Conservation (phyloP, 2,888 invertebrate genomes). For the Mesopsocus fuscifrons region DNA sequence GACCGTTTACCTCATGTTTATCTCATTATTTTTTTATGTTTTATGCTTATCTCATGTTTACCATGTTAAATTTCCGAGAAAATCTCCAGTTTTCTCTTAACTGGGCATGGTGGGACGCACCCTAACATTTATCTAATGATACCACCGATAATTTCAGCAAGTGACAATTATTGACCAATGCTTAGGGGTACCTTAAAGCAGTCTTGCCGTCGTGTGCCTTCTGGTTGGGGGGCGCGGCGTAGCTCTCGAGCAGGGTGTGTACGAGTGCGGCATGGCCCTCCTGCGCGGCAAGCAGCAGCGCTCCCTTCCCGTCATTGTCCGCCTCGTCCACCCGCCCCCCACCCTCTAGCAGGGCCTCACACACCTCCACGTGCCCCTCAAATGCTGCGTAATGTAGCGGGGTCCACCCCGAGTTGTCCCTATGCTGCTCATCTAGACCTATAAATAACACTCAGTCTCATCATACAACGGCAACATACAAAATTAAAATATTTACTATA, state of each 20-base stretch:
- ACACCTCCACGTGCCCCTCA: constrained; percentile 74
- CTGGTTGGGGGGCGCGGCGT: constrained; percentile 63
- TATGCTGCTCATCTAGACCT: constrained; percentile 63
- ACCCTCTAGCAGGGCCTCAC: constrained; percentile 62
- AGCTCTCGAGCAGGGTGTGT: constrained; percentile 47
- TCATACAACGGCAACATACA: constrained; percentile 1
- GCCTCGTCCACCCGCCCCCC: constrained; percentile 77
- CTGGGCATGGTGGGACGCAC: too few relatives aligned
- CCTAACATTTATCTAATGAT: too few relatives aligned
- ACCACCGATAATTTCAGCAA: too few relatives aligned
- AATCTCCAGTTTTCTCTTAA: too few relatives aligned
- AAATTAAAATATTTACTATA: constrained; percentile 5
- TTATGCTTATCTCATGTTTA: too few relatives aligned
- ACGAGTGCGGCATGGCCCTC: constrained; percentile 59
- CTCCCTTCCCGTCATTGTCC: constrained; percentile 80
- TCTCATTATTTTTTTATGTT: background rate
- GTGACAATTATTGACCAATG: too few relatives aligned
- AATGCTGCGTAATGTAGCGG: constrained; percentile 92
- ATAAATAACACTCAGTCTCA: too few relatives aligned
- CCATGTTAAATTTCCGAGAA: too few relatives aligned
- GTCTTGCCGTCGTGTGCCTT: constrained; percentile 82
- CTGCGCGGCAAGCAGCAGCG: constrained; percentile 74
- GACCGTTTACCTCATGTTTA: background rate
- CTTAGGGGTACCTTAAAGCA: constrained; percentile 55
- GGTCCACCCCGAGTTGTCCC: constrained; percentile 94